A percentile compares a stretch with the other conserved stretches of the same genome.
phyloP scores from a whole-genome alignment of 2,888 invertebrate species.

The Patella ulyssiponensis region DNA sequence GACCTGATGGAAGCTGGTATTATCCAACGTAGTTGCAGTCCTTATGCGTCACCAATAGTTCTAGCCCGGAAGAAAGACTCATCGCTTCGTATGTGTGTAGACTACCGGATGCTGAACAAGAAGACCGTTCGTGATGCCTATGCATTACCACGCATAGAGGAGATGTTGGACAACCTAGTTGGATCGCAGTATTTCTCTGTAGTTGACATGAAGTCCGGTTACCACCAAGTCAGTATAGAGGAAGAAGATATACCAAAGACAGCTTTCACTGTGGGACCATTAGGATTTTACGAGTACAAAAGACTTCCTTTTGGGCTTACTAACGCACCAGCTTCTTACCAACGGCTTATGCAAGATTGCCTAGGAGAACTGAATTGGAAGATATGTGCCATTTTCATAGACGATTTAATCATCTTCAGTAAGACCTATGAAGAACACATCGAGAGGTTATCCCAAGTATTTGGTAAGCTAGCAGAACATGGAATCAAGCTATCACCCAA shows the following conservation, averaged over 20 bases:
- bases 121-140: constrained; percentile 20
- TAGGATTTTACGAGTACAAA: background rate
- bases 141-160: constrained; percentile 19
- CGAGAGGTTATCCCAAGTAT: too few species aligned
- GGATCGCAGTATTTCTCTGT: constrained; percentile 14
- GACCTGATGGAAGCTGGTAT: background rate
- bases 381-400: background rate
- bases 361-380: background rate
- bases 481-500: background rate
- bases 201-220: background rate
- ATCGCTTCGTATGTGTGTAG: constrained; percentile 17
- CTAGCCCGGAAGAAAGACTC: constrained; percentile 22
- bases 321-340: background rate
- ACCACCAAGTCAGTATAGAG: background rate
- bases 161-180: constrained; percentile 14
- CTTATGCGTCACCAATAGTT: too few species aligned
- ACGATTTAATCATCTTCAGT: background rate
- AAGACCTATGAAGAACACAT: background rate
- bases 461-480: background rate
- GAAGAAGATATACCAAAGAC: constrained; percentile 1
- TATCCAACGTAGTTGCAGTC: background rate
- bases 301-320: background rate
- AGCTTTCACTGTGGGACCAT: background rate
- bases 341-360: constrained; percentile 1
- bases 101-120: constrained; percentile 20